Evolutionary conservation across 2,888 invertebrate species (phyloP).

Genomic region (Rotaria macrura): DNA sequence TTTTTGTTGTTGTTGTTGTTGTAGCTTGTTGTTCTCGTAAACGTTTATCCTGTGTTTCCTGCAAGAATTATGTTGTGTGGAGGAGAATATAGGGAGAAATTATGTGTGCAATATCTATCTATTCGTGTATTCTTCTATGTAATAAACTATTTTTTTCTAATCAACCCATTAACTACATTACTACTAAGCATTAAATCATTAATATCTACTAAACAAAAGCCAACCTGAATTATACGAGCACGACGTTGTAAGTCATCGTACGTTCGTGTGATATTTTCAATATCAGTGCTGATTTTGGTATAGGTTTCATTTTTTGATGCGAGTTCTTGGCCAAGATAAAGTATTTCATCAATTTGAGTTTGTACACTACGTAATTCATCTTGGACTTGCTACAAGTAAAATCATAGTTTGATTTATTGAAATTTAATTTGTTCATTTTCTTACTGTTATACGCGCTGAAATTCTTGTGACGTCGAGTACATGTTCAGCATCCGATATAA

Average conservation of each 20-base stretch:
- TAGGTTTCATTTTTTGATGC: conserved; percentile 14
- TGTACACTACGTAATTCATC: conserved; percentile 10
- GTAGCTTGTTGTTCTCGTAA: neutral
- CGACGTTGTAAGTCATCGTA: conserved; percentile 3
- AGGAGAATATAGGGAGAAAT: neutral
- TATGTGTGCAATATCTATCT: neutral
- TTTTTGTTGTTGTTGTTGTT: neutral
- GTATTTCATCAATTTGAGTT: conserved; percentile 7
- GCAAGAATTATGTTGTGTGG: neutral
- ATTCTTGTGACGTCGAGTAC: neutral
- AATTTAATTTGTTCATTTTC: neutral
- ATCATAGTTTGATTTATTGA: no score
- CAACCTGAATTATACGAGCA: neutral
- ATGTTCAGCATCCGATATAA: neutral
- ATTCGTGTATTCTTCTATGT: neutral
- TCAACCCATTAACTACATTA: neutral
- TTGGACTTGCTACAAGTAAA: neutral
- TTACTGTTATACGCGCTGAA: neutral
- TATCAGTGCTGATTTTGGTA: neutral
- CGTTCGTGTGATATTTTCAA: conserved; percentile 12
- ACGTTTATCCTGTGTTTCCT: conserved; percentile 15
- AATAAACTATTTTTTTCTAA: neutral
- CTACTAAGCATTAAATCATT: neutral
- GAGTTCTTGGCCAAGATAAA: conserved; percentile 6
- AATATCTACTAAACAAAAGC: neutral